Base-by-base conservation (phyloP, 2,797 vertebrate genomes). In the Crocidura indochinensis region DNA sequence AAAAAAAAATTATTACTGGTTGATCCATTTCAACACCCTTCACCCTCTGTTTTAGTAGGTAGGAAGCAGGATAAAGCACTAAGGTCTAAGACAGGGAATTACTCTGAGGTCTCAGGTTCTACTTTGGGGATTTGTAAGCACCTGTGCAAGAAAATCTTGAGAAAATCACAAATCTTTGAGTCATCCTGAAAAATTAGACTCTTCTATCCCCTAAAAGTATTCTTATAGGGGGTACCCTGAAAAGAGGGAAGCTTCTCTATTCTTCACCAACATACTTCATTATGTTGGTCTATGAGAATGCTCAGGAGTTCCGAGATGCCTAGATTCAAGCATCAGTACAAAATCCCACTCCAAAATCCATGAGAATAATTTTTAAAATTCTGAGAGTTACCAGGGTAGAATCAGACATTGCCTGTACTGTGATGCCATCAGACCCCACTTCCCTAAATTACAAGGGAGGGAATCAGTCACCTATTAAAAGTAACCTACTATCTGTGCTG, bases 251-350 rank as follows among this genome's bases (percentile, higher is more conserved):
- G 26, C 12, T 62, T 77, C 74, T 51, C 67, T 10, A 1, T n/a
- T 79, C 78, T 69, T 83, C 69, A 49, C 49, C 31, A 49, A 76
- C 11, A 53, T 68, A 29, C 29, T 87, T 91, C 65, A 38, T 82
- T 82, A 71, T 46, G 12, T 60, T 53, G 27, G 92, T 87, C 17
- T 49, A 73, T 84, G n/a, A 29, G 47, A 92, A 60, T n/a, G 26
- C 26, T n/a, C 44, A 56, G 78, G 53, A 47, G 71, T 44, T 77
- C 72, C 11, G 3, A 53, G 24, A 14, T 11, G 53, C 20, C 38
- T 38, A 22, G 38, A 67, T 69, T 84, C 19, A 79, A 64, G 79
- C 14, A 6, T 17, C 71, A 64, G 53, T 53, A 53, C 51, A 72
- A 89, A 93, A 89, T 19, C 22, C 46, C 26, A 56, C 15, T 49